Base-by-base conservation (phyloP, 2,797 vertebrate species). In the Psittacula derbiana region DNA sequence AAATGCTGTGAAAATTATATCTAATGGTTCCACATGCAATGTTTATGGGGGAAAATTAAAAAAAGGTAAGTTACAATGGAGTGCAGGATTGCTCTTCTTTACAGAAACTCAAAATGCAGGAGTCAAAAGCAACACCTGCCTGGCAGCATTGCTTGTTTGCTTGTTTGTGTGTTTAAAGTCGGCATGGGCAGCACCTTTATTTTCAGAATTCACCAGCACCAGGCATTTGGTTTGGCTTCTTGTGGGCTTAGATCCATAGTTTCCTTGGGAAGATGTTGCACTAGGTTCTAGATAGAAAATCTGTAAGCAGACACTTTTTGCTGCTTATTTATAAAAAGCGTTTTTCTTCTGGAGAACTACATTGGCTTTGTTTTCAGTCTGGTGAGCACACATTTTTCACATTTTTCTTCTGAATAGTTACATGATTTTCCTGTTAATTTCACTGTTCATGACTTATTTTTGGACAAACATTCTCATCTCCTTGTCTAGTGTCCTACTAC, bases 311-410 rank as follows among this genome's bases (percentile, higher is more conserved):
- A 16, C 3, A 12, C 33, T 3, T 78, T 88, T 70, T 72, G 21
- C 10, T 81, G 10, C 2, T 80, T 41, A 40, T 60, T 84, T 57
- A 38, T 40, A 30, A 55, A 31, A 13, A 62, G 2, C 4, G 18
- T 72, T 91, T 85, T 74, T 73, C 31, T 72, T 69, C 43, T 58
- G 9, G 46, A 61, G 86, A 90, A 47, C 1, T 8, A 2, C 19
- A 38, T 31, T 72, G 19, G 0, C 64, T 73, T 65, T 81, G 4
- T 40, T 79, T 79, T 70, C 38, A 57, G 5, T 40, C 21, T 60
- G 36, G 46, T 10, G 4, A 67, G 0, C 5, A 8, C 20, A 50
- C 0, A 4, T 5, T 49, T 49, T 47, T 47, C 23, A 43, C 0
- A 4, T 5, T 47, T 50, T 50, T 49, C 12, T 60, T 16, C 23